phyloP scores from a whole-genome alignment of 2,797 vertebrate species.

The Ctenopoma kingsleyae region DNA sequence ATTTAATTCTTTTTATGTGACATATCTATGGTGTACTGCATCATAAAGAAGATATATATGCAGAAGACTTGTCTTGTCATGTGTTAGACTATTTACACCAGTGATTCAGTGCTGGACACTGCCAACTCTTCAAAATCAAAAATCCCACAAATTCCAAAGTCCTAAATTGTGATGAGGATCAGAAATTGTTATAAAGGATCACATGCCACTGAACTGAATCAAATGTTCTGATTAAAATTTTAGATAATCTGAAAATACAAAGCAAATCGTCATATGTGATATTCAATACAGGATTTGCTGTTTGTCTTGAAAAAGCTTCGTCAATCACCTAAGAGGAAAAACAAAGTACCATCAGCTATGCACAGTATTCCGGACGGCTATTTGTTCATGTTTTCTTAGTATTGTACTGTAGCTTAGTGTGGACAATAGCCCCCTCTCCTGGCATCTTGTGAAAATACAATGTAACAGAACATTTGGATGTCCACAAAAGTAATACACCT shows the following conservation, averaged over 20 bases:
- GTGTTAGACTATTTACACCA: constrained; percentile 6
- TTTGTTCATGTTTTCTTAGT: background rate
- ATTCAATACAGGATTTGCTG: background rate
- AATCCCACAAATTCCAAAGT: too few relatives aligned
- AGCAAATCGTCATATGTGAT: background rate
- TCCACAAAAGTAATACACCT: constrained; percentile 3
- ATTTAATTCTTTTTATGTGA: constrained; percentile 32
- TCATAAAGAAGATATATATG: background rate
- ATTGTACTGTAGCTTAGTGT: constrained; percentile 20
- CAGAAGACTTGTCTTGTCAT: background rate
- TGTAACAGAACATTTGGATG: background rate
- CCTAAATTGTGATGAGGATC: too few relatives aligned
- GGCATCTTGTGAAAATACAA: constrained; percentile 51
- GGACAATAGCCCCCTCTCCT: constrained; percentile 79
- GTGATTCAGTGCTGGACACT: background rate
- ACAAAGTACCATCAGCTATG: background rate
- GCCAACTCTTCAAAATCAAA: too few relatives aligned
- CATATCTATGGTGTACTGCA: constrained; percentile 27
- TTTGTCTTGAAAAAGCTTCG: background rate
- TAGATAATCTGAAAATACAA: background rate
- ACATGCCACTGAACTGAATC: background rate
- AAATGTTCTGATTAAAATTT: background rate
- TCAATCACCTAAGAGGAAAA: background rate
- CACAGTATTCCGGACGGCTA: background rate
- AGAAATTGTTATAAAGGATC: too few relatives aligned